Evolutionary conservation across 53 echinoderm and acorn worm species (phyloP).

Genomic region (Echinometra lucunter): DNA sequence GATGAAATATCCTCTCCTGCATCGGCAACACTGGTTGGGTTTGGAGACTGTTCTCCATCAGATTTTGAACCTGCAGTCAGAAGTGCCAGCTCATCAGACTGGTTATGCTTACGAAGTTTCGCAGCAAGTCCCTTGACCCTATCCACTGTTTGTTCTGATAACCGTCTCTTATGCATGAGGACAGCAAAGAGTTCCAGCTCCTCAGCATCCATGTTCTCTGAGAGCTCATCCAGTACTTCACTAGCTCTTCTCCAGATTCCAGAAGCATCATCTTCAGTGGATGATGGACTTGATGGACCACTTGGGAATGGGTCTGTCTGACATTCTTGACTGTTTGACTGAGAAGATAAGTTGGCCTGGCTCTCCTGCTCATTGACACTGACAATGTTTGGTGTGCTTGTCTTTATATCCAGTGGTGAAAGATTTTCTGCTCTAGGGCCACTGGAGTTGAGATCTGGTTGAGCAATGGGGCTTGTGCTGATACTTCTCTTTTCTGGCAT

Average conservation of each 20-base stretch:
- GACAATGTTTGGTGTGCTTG: neutral
- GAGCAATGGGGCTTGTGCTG: conserved; percentile 21
- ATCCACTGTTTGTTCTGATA: conserved; percentile 72
- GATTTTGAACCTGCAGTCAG: neutral
- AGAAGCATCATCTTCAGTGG: neutral
- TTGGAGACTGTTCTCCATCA: neutral
- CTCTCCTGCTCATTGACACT: neutral
- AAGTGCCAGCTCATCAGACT: conserved; percentile 9
- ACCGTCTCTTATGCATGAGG: conserved; percentile 68
- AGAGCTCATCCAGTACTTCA: conserved; percentile 56
- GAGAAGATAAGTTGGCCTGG: conserved; percentile 39
- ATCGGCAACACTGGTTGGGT: neutral
- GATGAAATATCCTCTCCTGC: neutral
- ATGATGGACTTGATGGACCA: conserved; percentile 38
- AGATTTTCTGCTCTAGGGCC: neutral
- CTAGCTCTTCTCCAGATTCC: conserved; percentile 50
- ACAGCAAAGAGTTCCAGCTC: conserved; percentile 74
- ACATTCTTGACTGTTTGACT: conserved; percentile 28
- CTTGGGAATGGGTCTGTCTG: conserved; percentile 33
- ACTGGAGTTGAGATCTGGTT: neutral
- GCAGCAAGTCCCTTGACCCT: conserved; percentile 76
- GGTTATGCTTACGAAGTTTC: conserved; percentile 70
- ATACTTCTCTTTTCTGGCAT: neutral
- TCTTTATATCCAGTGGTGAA: conserved; percentile 7
- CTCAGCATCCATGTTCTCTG: conserved; percentile 70